These are phyloP conservation scores for Otocyon megalotis DNA, from an alignment of 2,113 vertebrate genomes.

Conservation along the genomic window DNA sequence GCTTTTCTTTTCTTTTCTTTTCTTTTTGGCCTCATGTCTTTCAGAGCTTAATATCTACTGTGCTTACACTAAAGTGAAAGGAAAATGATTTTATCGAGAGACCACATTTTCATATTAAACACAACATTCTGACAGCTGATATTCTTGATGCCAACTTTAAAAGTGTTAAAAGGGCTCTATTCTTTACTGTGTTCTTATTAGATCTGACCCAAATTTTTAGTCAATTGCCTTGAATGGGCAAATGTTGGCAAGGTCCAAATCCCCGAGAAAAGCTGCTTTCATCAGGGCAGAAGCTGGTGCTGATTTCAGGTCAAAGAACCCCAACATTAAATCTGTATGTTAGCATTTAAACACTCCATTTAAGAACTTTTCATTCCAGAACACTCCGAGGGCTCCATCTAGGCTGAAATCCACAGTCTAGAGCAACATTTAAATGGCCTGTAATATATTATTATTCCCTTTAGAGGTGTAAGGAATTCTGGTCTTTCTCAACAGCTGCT, in stretches of 20 bases:
- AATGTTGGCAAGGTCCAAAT: not conserved
- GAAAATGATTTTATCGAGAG: conserved; percentile 80
- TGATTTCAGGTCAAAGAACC: not conserved
- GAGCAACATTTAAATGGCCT: not conserved
- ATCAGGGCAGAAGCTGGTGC: not conserved
- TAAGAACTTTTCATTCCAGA: conserved; percentile 41
- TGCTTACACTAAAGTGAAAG: conserved; percentile 79
- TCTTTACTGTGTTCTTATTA: conserved; percentile 82
- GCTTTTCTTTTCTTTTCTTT: conserved; percentile 82
- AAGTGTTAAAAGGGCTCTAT: conserved; percentile 78
- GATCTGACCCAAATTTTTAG: conserved; percentile 77
- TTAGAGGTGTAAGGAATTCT: not conserved
- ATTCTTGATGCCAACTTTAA: conserved; percentile 79
- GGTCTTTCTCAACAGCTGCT: not conserved
- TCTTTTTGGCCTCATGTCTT: conserved; percentile 67
- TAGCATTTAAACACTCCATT: not conserved
- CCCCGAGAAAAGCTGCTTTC: not conserved
- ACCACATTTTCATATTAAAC: conserved; percentile 83
- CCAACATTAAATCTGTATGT: not conserved
- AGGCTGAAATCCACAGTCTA: not conserved
- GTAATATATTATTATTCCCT: not conserved
- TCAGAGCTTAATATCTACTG: conserved; percentile 68
- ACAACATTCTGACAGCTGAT: conserved; percentile 80
- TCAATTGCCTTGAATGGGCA: conserved; percentile 56
- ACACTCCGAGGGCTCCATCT: not conserved